Base-by-base conservation (phyloP, 2,888 invertebrate genomes). In the Drosophila kanekoi region DNA sequence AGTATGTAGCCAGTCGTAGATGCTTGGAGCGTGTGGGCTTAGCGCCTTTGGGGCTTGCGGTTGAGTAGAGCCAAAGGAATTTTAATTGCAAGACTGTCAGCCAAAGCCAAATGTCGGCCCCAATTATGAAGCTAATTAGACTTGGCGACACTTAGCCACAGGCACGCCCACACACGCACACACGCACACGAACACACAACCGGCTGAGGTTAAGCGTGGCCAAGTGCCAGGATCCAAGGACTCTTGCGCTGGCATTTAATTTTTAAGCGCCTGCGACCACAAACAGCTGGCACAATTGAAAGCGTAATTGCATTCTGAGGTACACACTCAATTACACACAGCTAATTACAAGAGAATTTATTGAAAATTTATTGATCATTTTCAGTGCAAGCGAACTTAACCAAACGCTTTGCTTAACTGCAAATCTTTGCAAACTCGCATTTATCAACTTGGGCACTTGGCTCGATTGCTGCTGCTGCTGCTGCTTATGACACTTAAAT, bases 61-160 rank as follows among this genome's bases (percentile, higher is more conserved):
- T 49, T 61, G 61, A 54, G 56, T 45, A 40, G 54, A 32, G 44
- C 61, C 54, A 64, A 75, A 80, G 66, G 66, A 62, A 80, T 83
- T 83, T 75, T 66, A 83, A 83, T 80, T 80, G 78, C 61, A 56
- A 37, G 63, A 59, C 76, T 65, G 53, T 48, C 65, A 58, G 43
- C 20, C 28, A 38, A 53, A 53, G 43, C 44, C 58, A 33, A 56
- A 59, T 58, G 64, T 48, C 52, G 66, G 51, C 56, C 63, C 35
- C 77, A 66, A 66, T 71, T 71, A 62, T 76, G 58, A 47, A 67
- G 67, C 84, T 81, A 81, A 81, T 81, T 81, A 84, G 77, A 68
- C 60, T 52, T 52, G 72, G 33, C 66, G 53, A 44, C 54, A 57
- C 40, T 69, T 59, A 48, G 58, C 56, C 65, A 58, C 60, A 60